A percentile compares a stretch with the other conserved stretches of the same genome.
Evolutionary conservation across 2,113 vertebrate species (phyloP).

Genomic region (Pungitius pungitius): DNA sequence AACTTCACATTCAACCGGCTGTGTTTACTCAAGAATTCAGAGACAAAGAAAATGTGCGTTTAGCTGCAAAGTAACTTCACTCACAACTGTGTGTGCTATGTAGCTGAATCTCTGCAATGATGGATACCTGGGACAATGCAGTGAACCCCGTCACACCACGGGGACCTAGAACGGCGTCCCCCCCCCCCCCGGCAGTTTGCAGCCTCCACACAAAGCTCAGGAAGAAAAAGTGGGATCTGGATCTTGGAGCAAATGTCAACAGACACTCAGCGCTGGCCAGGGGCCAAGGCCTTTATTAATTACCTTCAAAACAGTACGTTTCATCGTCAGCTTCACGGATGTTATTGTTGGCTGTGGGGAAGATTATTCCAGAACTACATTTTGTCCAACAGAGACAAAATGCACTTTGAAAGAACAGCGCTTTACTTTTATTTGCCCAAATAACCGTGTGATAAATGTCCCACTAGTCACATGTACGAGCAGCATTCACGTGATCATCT

Average conservation of each 20-base stretch:
- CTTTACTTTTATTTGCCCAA: no score
- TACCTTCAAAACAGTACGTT: constrained; percentile 58
- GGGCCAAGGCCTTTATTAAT: constrained; percentile 59
- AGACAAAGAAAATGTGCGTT: neutral
- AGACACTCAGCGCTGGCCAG: constrained; percentile 39
- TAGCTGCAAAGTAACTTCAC: neutral
- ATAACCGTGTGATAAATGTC: constrained; percentile 38
- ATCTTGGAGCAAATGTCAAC: constrained; percentile 52
- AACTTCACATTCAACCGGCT: neutral
- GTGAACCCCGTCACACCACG: constrained; percentile 15
- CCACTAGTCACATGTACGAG: constrained; percentile 41
- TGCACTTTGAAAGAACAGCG: constrained; percentile 30
- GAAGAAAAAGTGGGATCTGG: constrained; percentile 21
- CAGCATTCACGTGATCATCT: constrained; percentile 45
- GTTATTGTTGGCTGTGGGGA: constrained; percentile 61
- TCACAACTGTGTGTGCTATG: no score
- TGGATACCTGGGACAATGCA: constrained; percentile 25
- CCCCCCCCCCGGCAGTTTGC: constrained; percentile 25
- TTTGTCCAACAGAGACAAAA: constrained; percentile 42
- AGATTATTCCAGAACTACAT: constrained; percentile 40
- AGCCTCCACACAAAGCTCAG: constrained; percentile 22
- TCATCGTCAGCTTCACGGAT: constrained; percentile 60
- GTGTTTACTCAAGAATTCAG: no score
- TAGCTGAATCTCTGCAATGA: constrained; percentile 12
- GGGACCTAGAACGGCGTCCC: neutral